A percentile compares a stretch with the other conserved stretches of the same genome.
Conservation (phyloP, 2,113 vertebrate species). For the Scortum barcoo region DNA sequence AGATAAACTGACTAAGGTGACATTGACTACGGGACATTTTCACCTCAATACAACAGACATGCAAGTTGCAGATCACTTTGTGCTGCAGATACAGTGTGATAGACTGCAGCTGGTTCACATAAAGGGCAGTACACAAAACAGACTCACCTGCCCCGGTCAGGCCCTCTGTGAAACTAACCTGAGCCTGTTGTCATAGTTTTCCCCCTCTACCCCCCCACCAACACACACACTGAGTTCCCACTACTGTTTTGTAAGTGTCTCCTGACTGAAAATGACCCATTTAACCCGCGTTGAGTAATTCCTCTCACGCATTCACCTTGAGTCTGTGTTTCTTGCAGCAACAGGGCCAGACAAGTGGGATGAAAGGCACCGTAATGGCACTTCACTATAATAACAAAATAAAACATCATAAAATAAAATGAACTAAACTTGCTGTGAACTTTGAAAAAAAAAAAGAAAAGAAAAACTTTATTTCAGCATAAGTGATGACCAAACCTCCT, state of each 20-base stretch:
- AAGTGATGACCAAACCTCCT: neutral
- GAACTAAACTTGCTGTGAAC: neutral
- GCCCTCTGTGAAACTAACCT: constrained; percentile 78
- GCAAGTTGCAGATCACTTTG: neutral
- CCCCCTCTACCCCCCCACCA: constrained; percentile 58
- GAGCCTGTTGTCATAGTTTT: constrained; percentile 45
- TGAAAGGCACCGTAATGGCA: neutral
- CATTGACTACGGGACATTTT: neutral
- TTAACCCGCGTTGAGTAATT: neutral
- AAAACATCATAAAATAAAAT: neutral
- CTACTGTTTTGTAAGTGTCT: neutral
- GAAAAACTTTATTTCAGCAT: neutral
- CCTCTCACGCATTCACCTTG: neutral
- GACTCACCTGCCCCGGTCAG: constrained; percentile 75
- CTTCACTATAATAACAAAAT: neutral
- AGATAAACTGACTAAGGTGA: neutral
- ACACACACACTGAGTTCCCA: neutral
- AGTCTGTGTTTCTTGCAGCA: neutral
- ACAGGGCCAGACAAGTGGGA: neutral
- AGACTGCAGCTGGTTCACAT: neutral
- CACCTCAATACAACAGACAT: neutral
- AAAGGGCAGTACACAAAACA: neutral
- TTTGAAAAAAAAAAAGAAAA: too few relatives aligned
- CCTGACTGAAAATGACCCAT: neutral
- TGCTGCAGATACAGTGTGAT: neutral